phyloP scores from a whole-genome alignment of 2,888 invertebrate genomes.

The Conus canariensis region DNA sequence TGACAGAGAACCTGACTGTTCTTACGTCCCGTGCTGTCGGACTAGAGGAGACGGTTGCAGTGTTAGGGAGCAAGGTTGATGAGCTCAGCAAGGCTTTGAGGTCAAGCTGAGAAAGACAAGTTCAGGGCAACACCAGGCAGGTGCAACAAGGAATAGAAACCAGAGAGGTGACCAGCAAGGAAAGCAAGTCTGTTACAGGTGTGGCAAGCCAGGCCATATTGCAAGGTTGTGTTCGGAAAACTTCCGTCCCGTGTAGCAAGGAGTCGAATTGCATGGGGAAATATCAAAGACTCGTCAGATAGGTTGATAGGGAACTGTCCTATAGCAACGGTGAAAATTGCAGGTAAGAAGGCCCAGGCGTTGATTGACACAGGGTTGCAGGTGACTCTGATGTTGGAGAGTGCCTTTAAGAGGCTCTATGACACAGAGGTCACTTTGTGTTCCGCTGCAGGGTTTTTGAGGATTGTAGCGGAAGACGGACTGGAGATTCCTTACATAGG shows the following conservation, averaged over 20 bases:
- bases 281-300: not conserved
- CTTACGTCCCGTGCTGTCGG: no score
- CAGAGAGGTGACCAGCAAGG: no score
- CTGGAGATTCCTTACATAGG: conserved; percentile 1
- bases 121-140: no score
- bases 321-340: not conserved
- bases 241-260: not conserved
- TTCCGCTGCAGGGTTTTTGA: not conserved
- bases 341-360: not conserved
- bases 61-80: no score
- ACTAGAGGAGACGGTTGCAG: no score
- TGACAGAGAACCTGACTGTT: no score
- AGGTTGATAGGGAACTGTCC: not conserved
- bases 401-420: not conserved
- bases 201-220: no score
- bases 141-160: no score
- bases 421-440: not conserved
- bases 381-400: not conserved
- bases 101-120: no score
- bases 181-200: no score
- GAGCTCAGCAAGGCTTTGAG: no score
- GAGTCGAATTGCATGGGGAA: not conserved
- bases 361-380: not conserved
- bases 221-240: not conserved
- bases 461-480: not conserved